These are phyloP conservation scores for Rhinogobio ventralis DNA, from an alignment of 2,797 vertebrate genomes.

Conservation along the genomic window DNA sequence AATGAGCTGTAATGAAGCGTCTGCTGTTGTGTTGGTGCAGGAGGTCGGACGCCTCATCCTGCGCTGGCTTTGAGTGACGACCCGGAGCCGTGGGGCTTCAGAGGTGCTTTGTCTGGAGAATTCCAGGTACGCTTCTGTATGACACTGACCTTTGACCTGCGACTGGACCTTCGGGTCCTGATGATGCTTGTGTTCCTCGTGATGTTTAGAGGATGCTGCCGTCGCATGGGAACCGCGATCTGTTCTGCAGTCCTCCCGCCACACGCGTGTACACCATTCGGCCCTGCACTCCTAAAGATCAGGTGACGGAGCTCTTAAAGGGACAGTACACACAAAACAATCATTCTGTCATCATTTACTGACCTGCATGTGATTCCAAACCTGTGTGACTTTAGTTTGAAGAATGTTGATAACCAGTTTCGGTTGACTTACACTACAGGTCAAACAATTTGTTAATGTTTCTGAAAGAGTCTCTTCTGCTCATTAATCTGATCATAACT, in stretches of 20 bases:
- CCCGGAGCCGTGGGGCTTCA: constrained; percentile 98
- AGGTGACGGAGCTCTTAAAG: constrained; percentile 75
- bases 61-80: constrained; percentile 90
- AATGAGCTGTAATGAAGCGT: not conserved
- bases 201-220: constrained; percentile 92
- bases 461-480: no score
- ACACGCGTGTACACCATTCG: constrained; percentile 91
- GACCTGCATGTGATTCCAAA: not conserved
- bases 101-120: constrained; percentile 99
- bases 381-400: not conserved
- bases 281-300: constrained; percentile 89
- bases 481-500: no score
- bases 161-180: not conserved
- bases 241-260: constrained; percentile 90
- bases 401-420: no score
- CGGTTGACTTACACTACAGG: no score
- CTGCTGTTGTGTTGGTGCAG: constrained; percentile 69
- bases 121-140: constrained; percentile 89
- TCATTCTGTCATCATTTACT: not conserved
- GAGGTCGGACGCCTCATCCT: constrained; percentile 88
- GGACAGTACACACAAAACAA: not conserved
- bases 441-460: no score
- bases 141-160: not conserved
- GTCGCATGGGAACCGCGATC: constrained; percentile 94
- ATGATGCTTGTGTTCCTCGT: constrained; percentile 59